Conservation (phyloP, 2,888 invertebrate genomes). For the Pardosa pseudoannulata region DNA sequence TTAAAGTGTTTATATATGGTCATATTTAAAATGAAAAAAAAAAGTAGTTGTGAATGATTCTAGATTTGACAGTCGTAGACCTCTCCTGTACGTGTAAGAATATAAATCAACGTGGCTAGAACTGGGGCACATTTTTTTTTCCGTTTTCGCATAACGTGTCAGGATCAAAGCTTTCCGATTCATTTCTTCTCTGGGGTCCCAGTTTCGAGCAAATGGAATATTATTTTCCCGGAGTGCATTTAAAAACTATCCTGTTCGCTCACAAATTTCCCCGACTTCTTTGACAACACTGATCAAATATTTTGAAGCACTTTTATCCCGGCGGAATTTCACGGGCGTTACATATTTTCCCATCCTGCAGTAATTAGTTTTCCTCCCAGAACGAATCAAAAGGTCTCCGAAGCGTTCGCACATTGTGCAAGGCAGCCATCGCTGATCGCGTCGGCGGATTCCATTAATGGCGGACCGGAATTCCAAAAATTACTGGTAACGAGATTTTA, state of each 20-base stretch:
- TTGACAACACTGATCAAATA: constrained; percentile 43
- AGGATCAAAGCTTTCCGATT: too few relatives aligned
- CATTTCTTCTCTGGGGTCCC: too few relatives aligned
- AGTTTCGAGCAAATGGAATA: too few relatives aligned
- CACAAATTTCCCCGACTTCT: not conserved
- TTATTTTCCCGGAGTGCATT: too few relatives aligned
- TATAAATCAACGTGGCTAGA: too few relatives aligned
- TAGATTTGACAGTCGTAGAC: too few relatives aligned
- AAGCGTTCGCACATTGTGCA: constrained; percentile 27
- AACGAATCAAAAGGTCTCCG: constrained; percentile 46
- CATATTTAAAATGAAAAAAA: too few relatives aligned
- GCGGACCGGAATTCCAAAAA: constrained; percentile 68
- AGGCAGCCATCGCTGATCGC: constrained; percentile 44
- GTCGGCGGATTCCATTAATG: constrained; percentile 57
- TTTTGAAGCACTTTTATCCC: constrained; percentile 52
- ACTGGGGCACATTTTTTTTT: too few relatives aligned
- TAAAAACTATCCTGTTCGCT: not conserved
- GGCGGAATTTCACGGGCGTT: constrained; percentile 32
- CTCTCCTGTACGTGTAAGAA: too few relatives aligned
- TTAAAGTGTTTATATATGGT: too few relatives aligned
- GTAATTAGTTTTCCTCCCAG: constrained; percentile 63
- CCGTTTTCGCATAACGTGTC: too few relatives aligned
- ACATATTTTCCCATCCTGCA: constrained; percentile 4
- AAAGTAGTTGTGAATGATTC: too few relatives aligned
- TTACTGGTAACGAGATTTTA: constrained; percentile 67